phyloP scores from a whole-genome alignment of 2,797 vertebrate species.

The Hippoglossus hippoglossus region DNA sequence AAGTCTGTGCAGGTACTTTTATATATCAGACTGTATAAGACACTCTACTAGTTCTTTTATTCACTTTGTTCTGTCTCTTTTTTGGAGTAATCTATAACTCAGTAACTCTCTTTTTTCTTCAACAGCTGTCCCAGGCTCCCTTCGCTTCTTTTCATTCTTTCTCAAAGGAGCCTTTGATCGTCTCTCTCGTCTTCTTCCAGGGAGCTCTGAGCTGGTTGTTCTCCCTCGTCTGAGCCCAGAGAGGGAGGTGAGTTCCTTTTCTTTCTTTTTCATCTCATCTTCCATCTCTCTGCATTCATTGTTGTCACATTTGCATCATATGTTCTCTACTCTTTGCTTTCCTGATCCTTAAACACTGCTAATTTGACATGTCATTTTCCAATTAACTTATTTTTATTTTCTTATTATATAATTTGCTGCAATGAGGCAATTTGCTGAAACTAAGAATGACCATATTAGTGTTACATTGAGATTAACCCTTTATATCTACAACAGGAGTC shows the following conservation, averaged over 20 bases:
- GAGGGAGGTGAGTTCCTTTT: neutral
- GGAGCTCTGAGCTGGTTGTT: neutral
- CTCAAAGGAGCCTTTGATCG: neutral
- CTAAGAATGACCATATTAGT: too few relatives aligned
- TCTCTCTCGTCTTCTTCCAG: neutral
- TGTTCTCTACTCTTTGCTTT: constrained; percentile 1
- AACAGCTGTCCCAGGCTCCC: neutral
- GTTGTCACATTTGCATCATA: neutral
- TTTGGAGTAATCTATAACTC: neutral
- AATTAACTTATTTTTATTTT: too few relatives aligned
- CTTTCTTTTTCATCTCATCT: neutral
- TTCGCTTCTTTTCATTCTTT: neutral
- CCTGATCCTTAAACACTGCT: neutral
- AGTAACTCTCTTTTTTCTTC: neutral
- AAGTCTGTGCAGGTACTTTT: too few relatives aligned
- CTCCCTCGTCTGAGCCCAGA: neutral
- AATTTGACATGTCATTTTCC: too few relatives aligned
- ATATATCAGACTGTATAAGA: too few relatives aligned
- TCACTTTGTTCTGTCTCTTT: neutral
- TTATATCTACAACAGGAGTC: too few relatives aligned
- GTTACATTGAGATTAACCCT: too few relatives aligned
- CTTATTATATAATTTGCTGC: too few relatives aligned
- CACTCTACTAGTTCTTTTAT: neutral
- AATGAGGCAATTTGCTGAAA: too few relatives aligned
- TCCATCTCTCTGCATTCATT: neutral